These are phyloP conservation scores for Mythimna ferrago DNA, from an alignment of 2,888 invertebrate species.

Conservation along the genomic window DNA sequence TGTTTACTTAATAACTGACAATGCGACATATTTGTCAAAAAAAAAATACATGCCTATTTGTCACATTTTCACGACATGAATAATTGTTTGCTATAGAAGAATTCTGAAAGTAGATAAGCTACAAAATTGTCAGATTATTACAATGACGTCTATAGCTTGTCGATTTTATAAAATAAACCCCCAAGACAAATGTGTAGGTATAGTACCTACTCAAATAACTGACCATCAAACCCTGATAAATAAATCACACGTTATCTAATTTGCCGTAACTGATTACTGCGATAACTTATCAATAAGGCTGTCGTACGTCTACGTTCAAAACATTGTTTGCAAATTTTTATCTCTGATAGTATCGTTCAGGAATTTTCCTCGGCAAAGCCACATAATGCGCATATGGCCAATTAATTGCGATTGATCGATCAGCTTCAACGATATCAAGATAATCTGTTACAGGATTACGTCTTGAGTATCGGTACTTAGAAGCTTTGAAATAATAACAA, in stretches of 20 bases:
- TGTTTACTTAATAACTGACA: too few species aligned
- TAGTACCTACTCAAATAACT: constrained; percentile 9
- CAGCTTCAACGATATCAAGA: constrained; percentile 16
- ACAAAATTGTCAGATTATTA: not conserved
- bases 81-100: too few species aligned
- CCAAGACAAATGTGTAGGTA: not conserved
- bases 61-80: too few species aligned
- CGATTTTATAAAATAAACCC: not conserved
- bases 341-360: constrained; percentile 47
- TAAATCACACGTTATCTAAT: constrained; percentile 38
- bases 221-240: constrained; percentile 19
- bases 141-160: not conserved
- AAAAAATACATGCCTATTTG: not conserved
- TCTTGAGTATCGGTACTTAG: not conserved
- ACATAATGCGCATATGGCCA: constrained; percentile 39
- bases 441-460: constrained; percentile 21
- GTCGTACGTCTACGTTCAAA: constrained; percentile 65
- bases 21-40: not conserved
- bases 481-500: constrained; percentile 21
- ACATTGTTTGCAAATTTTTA: constrained; percentile 51
- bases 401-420: constrained; percentile 55
- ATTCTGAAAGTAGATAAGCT: not conserved
- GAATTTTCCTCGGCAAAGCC: constrained; percentile 57
- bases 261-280: constrained; percentile 21
- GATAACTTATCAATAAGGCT: constrained; percentile 59